phyloP scores from a whole-genome alignment of 2,113 vertebrate genomes.

The Neofelis nebulosa region DNA sequence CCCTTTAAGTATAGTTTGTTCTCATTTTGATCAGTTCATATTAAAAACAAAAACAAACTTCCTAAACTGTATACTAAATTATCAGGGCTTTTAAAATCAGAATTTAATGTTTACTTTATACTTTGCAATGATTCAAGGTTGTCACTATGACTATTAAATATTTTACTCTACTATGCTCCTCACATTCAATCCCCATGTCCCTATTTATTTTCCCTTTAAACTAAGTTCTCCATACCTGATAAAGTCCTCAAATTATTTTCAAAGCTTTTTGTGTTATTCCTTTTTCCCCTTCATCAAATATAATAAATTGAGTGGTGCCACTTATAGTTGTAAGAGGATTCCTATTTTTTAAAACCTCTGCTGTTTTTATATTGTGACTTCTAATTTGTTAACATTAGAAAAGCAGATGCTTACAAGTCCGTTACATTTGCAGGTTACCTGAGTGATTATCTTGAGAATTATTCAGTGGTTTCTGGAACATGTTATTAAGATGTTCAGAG shows the following conservation, averaged over 20 bases:
- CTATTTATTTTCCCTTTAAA: neutral
- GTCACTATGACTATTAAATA: neutral
- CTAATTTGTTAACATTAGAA: neutral
- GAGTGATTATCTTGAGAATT: slow-evolving; percentile 1
- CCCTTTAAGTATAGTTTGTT: neutral
- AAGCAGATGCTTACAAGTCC: neutral
- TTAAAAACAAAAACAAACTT: neutral
- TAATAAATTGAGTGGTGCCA: neutral
- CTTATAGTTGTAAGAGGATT: neutral
- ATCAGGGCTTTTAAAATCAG: neutral
- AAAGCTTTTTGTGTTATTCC: neutral
- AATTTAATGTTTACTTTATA: neutral
- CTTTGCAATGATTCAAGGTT: neutral
- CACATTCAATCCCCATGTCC: neutral
- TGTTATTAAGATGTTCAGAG: neutral
- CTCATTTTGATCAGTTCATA: neutral
- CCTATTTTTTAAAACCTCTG: neutral
- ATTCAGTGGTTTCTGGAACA: neutral
- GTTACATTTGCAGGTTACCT: neutral
- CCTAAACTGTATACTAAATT: neutral
- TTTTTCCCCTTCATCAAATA: neutral
- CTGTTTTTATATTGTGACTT: neutral
- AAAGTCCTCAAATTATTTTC: neutral
- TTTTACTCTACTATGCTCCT: neutral
- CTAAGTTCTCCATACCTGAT: neutral